A percentile compares a stretch with the other conserved stretches of the same genome.
These are phyloP conservation scores for Drosophila antonietae DNA, from an alignment of 2,888 invertebrate genomes.

Conservation along the genomic window DNA sequence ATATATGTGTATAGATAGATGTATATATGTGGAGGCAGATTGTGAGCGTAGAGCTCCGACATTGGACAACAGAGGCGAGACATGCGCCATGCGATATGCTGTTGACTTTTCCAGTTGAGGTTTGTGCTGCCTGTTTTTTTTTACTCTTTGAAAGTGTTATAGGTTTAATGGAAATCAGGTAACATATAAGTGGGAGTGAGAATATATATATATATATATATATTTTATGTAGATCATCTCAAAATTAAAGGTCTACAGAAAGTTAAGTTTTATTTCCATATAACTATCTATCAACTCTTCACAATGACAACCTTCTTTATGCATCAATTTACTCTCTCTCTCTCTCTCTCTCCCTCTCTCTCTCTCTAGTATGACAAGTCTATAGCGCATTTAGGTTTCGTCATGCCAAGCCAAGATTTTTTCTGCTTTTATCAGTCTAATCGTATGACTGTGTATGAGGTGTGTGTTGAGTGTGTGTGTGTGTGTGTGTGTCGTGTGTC, in stretches of 20 bases:
- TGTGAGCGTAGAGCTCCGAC: conserved; percentile 26
- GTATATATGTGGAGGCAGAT: conserved; percentile 12
- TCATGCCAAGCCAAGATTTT: background rate
- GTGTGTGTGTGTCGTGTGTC: conserved; percentile 14
- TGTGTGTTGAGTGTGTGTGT: conserved; percentile 9
- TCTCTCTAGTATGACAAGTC: background rate
- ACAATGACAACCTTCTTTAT: background rate
- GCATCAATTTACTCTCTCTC: background rate
- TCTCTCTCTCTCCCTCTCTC: background rate
- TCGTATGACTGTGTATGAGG: conserved; percentile 33
- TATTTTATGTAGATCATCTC: no score
- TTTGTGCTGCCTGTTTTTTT: conserved; percentile 30
- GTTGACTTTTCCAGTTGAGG: conserved; percentile 75
- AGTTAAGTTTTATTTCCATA: background rate
- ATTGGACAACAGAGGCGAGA: conserved; percentile 14
- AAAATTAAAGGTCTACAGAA: no score
- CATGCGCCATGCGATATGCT: conserved; percentile 69
- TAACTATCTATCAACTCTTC: background rate
- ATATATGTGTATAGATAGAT: background rate
- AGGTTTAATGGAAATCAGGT: background rate
- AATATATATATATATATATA: no score
- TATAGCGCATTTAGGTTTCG: background rate
- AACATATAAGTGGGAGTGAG: background rate
- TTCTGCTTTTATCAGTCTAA: conserved; percentile 42
- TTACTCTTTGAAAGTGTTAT: background rate